Evolutionary conservation across 1,140 invertebrate genomes (phyloP).

Genomic region (Parasteatoda tepidariorum): DNA sequence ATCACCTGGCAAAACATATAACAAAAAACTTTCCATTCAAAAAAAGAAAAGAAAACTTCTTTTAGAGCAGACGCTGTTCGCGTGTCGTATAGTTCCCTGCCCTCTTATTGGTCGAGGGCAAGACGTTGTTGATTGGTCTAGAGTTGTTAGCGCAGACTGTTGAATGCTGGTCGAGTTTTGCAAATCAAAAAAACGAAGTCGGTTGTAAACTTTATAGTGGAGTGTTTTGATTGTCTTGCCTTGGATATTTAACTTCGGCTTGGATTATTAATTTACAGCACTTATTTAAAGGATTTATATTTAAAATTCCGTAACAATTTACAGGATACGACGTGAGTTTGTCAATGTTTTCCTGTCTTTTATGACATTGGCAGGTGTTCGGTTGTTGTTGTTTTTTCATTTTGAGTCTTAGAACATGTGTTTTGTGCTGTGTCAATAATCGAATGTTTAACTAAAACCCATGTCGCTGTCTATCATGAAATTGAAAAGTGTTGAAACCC

Average conservation of each 20-base stretch:
- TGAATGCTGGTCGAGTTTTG: constrained; percentile 43
- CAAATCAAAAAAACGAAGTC: constrained; percentile 27
- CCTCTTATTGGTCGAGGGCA: constrained; percentile 1
- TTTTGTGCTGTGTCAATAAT: neutral
- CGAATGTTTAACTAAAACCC: neutral
- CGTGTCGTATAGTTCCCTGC: neutral
- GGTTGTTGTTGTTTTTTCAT: neutral
- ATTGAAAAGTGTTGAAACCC: neutral
- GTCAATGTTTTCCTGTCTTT: neutral
- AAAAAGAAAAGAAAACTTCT: neutral
- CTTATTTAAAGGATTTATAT: neutral
- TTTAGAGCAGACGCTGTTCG: neutral
- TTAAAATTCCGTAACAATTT: too few relatives aligned
- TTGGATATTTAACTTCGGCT: neutral
- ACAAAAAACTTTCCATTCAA: neutral
- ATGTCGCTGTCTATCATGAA: constrained; percentile 13
- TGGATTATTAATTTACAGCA: neutral
- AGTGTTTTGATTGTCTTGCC: neutral
- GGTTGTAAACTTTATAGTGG: neutral
- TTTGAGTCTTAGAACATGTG: neutral
- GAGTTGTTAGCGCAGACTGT: constrained; percentile 58
- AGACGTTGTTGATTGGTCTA: constrained; percentile 27
- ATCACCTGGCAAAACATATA: too few relatives aligned
- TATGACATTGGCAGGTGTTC: neutral
- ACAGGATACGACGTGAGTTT: too few relatives aligned